Conservation (phyloP, 2,888 invertebrate genomes). For the Cryptus viduatorius region DNA sequence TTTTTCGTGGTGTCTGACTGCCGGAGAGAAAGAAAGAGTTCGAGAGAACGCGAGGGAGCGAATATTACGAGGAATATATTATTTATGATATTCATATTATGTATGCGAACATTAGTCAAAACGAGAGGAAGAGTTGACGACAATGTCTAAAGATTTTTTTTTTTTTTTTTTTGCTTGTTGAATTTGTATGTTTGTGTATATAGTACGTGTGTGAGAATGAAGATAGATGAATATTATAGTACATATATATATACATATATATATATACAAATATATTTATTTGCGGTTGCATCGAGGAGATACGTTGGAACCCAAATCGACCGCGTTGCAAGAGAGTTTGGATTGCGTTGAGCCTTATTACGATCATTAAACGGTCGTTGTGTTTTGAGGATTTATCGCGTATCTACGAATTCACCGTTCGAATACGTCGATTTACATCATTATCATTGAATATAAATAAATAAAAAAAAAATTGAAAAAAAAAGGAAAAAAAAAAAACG, state of each 20-base stretch:
- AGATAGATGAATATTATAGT: constrained; percentile 25
- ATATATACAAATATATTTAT: constrained; percentile 76
- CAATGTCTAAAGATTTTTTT: constrained; percentile 14
- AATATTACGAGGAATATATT: constrained; percentile 70
- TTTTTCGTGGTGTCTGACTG: constrained; percentile 27
- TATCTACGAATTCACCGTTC: background rate
- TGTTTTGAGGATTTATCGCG: constrained; percentile 20
- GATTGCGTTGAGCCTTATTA: constrained; percentile 57
- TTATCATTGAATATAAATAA: constrained; percentile 50
- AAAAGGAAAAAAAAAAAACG: constrained; percentile 55
- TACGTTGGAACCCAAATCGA: constrained; percentile 40
- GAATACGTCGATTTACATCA: constrained; percentile 21
- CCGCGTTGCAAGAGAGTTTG: constrained; percentile 46
- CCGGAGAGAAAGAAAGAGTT: background rate
- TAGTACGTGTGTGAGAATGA: constrained; percentile 58
- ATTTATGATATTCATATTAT: constrained; percentile 72
- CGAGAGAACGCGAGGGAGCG: constrained; percentile 35
- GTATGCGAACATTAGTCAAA: constrained; percentile 48
- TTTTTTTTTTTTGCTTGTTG: constrained; percentile 52
- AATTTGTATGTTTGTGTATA: constrained; percentile 44
- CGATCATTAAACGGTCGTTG: constrained; percentile 41
- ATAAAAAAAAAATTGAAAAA: constrained; percentile 52
- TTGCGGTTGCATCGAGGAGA: constrained; percentile 68
- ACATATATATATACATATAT: constrained; percentile 43
- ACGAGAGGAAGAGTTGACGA: constrained; percentile 19